These are phyloP conservation scores for Gryllus bimaculatus DNA, from an alignment of 1,140 invertebrate species.

Conservation along the genomic window DNA sequence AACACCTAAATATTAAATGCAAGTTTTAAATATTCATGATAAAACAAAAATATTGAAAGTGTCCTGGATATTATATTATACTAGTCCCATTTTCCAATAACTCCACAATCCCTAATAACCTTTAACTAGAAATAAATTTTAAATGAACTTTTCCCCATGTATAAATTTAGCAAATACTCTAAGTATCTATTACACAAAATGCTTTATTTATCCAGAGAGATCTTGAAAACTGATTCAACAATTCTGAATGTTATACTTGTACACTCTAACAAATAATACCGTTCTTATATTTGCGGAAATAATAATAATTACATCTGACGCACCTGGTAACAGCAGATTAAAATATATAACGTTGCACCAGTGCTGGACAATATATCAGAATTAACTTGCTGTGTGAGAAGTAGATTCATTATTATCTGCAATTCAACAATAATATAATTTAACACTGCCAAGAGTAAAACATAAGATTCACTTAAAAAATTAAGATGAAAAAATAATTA, in stretches of 20 bases:
- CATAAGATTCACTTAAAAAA: too few species aligned
- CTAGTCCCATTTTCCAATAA: too few species aligned
- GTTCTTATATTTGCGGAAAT: not conserved
- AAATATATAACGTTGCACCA: conserved; percentile 53
- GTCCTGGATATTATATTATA: too few species aligned
- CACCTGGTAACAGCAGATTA: conserved; percentile 61
- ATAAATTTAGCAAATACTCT: too few species aligned
- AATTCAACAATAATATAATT: conserved; percentile 27
- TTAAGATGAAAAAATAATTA: too few species aligned
- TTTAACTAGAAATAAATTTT: not conserved
- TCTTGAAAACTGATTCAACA: too few species aligned
- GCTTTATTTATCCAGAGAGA: too few species aligned
- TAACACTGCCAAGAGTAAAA: not conserved
- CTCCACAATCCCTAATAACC: too few species aligned
- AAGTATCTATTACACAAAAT: too few species aligned
- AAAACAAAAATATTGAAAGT: not conserved
- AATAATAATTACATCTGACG: conserved; percentile 7
- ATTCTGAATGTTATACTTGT: too few species aligned
- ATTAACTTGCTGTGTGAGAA: conserved; percentile 57
- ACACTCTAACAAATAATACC: not conserved
- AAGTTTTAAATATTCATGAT: not conserved
- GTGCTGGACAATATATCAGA: conserved; percentile 49
- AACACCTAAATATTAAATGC: not conserved
- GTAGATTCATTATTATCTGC: conserved; percentile 54
- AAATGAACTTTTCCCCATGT: too few species aligned